These are phyloP conservation scores for Pontoporia blainvillei DNA, from an alignment of 2,113 vertebrate species.

Conservation along the genomic window DNA sequence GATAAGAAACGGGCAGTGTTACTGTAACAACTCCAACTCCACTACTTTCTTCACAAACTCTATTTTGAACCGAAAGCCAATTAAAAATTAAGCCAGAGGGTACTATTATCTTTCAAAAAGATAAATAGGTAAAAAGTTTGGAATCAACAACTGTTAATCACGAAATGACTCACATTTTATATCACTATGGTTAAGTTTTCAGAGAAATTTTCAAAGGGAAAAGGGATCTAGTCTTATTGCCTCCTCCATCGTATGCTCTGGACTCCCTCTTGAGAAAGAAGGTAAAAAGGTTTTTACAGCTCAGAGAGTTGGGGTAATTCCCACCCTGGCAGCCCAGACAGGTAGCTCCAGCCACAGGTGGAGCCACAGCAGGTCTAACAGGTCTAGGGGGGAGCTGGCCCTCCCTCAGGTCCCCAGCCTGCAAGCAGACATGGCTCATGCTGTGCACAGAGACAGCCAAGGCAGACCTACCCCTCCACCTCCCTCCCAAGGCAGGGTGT, in stretches of 20 bases:
- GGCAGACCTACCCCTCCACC: background rate
- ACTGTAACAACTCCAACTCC: conserved; percentile 4
- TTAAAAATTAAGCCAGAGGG: conserved; percentile 67
- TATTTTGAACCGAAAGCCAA: conserved; percentile 57
- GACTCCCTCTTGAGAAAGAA: background rate
- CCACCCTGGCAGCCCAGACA: background rate
- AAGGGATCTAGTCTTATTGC: conserved; percentile 4
- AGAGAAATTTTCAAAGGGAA: conserved; percentile 31
- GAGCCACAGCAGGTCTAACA: background rate
- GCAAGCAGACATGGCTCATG: background rate
- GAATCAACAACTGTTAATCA: conserved; percentile 68
- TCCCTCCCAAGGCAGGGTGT: background rate
- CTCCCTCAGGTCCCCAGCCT: background rate
- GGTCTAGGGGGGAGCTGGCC: background rate
- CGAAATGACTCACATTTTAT: conserved; percentile 64
- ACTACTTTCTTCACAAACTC: conserved; percentile 47
- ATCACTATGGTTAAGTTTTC: conserved; percentile 15
- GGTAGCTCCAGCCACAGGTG: background rate
- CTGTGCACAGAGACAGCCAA: background rate
- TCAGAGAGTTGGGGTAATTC: background rate
- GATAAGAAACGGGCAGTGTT: background rate
- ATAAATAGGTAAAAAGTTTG: conserved; percentile 59
- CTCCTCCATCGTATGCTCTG: background rate
- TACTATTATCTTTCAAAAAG: conserved; percentile 69
- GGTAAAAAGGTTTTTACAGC: background rate